These are phyloP conservation scores for Enteromius unitaeniatus DNA, from an alignment of 2,797 vertebrate genomes.

Conservation along the genomic window DNA sequence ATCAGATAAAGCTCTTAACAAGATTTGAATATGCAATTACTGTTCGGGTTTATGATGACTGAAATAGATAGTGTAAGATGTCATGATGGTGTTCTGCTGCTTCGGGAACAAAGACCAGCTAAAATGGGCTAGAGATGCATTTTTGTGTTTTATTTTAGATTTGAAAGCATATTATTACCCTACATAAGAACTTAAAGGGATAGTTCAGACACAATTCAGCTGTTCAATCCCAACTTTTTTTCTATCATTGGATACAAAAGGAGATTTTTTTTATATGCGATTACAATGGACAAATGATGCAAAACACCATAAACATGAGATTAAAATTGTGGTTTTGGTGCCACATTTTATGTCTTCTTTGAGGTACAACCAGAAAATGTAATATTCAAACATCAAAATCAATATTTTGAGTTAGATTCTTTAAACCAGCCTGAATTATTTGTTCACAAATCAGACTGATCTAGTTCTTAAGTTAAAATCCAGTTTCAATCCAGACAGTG, in stretches of 20 bases:
- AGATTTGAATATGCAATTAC: constrained; percentile 73
- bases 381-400: neutral
- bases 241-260: neutral
- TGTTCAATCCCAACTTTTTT: neutral
- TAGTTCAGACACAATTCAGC: neutral
- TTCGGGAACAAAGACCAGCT: neutral
- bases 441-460: neutral
- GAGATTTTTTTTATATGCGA: neutral
- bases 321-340: neutral
- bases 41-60: constrained; percentile 60
- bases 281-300: neutral
- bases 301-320: neutral
- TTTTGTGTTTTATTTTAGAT: constrained; percentile 22
- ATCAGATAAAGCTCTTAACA: constrained; percentile 73
- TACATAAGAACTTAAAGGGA: neutral
- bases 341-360: neutral
- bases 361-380: neutral
- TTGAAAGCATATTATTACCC: constrained; percentile 11
- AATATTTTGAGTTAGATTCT: neutral
- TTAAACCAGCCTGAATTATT: neutral
- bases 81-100: constrained; percentile 52
- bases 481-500: neutral
- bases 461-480: no score
- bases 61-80: constrained; percentile 66
- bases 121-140: constrained; percentile 22